Evolutionary conservation across 2,113 vertebrate genomes (phyloP), one percentile per base, ranked within the genome.

Genomic region (Mugil cephalus): DNA sequence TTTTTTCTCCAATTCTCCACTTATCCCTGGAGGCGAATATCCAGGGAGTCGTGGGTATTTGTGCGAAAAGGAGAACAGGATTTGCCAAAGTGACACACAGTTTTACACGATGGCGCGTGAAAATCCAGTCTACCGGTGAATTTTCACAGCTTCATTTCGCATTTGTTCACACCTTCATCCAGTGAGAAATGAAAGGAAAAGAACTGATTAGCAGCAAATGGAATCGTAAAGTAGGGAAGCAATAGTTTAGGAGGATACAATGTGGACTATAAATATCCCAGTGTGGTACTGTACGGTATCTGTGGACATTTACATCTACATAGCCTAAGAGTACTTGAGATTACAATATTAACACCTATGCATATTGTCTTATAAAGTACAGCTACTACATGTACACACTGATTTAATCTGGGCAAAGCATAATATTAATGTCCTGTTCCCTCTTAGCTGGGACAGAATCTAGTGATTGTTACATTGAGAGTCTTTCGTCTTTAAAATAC

Each of bases 321-420:
- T 85, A 79, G 79, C 62, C 79, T 85, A 89, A 72, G 82, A 87
- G 79, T 78, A 79, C 82, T 68, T 86, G 80, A 87, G 88, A 83
- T 83, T 86, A 90, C 74, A 87, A 80, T 85, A 88, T 79, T 68
- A 80, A 87, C 76, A 83, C 56, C 48, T 80, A 91, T 87, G 88
- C 53, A 84, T 86, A 69, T 85, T 80, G 83, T 85, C 64, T 89
- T 88, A 91, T 91, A 91, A 93, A 92, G 86, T 88, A 93, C 84
- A 88, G 80, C 79, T 89, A 87, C 78, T 77, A 91, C 62, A 64
- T 84, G 55, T 84, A 77, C 73, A 84, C 80, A 80, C 65, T 21
- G 52, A 76, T 74, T 75, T 85, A 71, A 71, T 80, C 54, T 19
- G 63, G 73, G 88, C 52, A 61, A 83, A 85, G 56, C 24, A 6